A percentile compares a stretch with the other conserved stretches of the same genome.
These are phyloP conservation scores for Capreolus pygargus DNA, from an alignment of 2,113 vertebrate genomes.

Conservation along the genomic window DNA sequence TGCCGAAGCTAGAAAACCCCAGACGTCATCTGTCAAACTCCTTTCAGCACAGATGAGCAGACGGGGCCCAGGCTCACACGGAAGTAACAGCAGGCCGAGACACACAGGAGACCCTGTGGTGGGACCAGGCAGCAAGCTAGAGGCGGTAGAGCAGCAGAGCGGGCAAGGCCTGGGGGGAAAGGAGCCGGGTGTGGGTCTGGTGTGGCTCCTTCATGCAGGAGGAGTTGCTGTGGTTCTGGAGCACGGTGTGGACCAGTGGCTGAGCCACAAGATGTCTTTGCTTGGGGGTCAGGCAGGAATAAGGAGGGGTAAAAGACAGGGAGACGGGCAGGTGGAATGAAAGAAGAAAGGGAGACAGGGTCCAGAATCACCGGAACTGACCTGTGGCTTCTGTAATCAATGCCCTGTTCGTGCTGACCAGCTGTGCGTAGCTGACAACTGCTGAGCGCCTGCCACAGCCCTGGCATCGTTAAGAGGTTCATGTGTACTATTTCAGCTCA, in stretches of 20 bases:
- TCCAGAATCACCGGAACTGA: background rate
- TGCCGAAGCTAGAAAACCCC: background rate
- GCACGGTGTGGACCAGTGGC: background rate
- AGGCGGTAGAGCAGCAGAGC: background rate
- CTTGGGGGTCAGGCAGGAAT: background rate
- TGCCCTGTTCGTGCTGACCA: background rate
- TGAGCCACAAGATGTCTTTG: background rate
- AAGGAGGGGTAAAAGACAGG: background rate
- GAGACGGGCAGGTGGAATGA: background rate
- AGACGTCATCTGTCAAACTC: background rate
- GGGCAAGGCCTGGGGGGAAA: background rate
- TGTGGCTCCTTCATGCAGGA: background rate
- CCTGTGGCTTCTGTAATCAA: background rate
- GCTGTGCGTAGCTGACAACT: background rate
- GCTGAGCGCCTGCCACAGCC: background rate
- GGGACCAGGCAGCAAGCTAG: background rate
- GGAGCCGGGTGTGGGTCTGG: background rate
- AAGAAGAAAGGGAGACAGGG: background rate
- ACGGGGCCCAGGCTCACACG: background rate
- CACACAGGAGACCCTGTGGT: background rate
- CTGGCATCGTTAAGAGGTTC: background rate
- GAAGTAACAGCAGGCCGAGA: background rate
- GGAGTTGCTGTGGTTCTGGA: background rate
- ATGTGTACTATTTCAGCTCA: background rate
- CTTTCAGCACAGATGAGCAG: background rate